phyloP scores from a whole-genome alignment of 2,113 vertebrate species.

The Pogona vitticeps region DNA sequence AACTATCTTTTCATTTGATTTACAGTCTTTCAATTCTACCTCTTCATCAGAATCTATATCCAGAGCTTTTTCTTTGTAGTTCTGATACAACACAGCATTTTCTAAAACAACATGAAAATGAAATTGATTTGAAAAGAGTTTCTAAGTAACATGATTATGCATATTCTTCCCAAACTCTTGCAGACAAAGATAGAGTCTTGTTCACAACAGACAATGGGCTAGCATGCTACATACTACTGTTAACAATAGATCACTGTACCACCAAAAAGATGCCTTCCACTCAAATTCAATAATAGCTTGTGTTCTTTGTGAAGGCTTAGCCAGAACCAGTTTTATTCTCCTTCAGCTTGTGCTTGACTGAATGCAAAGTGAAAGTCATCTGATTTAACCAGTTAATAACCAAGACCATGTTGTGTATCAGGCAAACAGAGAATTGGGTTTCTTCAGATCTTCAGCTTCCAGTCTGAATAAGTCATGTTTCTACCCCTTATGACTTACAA shows the following conservation, averaged over 20 bases:
- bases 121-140: neutral
- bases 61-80: slow-evolving; percentile 96
- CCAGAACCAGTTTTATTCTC: slow-evolving; percentile 51
- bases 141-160: slow-evolving; percentile 13
- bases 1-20: slow-evolving; percentile 81
- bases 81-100: slow-evolving; percentile 94
- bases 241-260: slow-evolving; percentile 63
- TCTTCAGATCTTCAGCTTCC: neutral
- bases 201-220: slow-evolving; percentile 52
- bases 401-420: neutral
- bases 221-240: slow-evolving; percentile 39
- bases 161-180: slow-evolving; percentile 15
- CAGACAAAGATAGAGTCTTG: slow-evolving; percentile 55
- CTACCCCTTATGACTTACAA: neutral
- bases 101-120: slow-evolving; percentile 74
- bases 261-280: slow-evolving; percentile 42
- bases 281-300: slow-evolving; percentile 60
- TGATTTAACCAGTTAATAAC: neutral
- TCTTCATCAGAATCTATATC: slow-evolving; percentile 96
- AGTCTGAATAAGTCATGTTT: neutral
- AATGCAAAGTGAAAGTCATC: neutral
- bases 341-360: slow-evolving; percentile 21
- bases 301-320: slow-evolving; percentile 60
- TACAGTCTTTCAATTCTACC: slow-evolving; percentile 79
- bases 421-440: neutral